A percentile compares a stretch with the other conserved stretches of the same genome.
These are phyloP conservation scores for Drosophila novamexicana DNA, from an alignment of 1,140 invertebrate genomes.

Conservation along the genomic window DNA sequence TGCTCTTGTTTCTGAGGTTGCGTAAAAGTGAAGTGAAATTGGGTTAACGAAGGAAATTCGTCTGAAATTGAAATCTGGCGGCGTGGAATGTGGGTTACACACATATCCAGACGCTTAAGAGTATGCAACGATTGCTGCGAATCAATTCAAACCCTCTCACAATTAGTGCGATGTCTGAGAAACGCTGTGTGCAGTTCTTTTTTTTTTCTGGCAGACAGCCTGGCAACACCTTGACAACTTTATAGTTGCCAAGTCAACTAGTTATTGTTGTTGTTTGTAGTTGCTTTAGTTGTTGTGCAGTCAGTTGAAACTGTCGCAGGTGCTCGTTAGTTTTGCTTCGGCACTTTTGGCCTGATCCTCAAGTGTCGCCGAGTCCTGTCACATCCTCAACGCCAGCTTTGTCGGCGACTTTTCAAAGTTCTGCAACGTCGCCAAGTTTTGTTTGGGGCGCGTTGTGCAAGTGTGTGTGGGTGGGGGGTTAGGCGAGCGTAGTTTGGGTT, in stretches of 20 bases:
- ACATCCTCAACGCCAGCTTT: conserved; percentile 36
- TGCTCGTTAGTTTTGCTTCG: conserved; percentile 44
- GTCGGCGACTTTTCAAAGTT: conserved; percentile 68
- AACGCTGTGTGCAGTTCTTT: conserved; percentile 4
- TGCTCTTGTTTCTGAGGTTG: not conserved
- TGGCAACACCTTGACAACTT: conserved; percentile 13
- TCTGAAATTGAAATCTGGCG: conserved; percentile 12
- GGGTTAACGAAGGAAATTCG: conserved; percentile 23
- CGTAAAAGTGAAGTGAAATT: conserved; percentile 8
- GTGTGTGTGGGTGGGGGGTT: not conserved
- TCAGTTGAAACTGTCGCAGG: conserved; percentile 27
- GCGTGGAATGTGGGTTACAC: conserved; percentile 29
- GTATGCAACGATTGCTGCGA: conserved; percentile 39
- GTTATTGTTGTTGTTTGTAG: not conserved
- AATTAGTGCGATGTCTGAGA: conserved; percentile 41
- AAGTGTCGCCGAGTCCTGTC: conserved; percentile 1
- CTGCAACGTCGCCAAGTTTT: conserved; percentile 63
- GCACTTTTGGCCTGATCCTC: conserved; percentile 37
- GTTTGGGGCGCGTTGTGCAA: conserved; percentile 29
- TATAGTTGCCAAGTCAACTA: conserved; percentile 35
- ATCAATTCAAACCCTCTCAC: conserved; percentile 34
- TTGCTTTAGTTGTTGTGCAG: not conserved
- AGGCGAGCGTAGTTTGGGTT: not conserved
- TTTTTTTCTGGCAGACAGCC: not conserved
- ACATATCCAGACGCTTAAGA: conserved; percentile 1